Evolutionary conservation across 2,113 vertebrate species (phyloP).

Genomic region (Thunnus thynnus): DNA sequence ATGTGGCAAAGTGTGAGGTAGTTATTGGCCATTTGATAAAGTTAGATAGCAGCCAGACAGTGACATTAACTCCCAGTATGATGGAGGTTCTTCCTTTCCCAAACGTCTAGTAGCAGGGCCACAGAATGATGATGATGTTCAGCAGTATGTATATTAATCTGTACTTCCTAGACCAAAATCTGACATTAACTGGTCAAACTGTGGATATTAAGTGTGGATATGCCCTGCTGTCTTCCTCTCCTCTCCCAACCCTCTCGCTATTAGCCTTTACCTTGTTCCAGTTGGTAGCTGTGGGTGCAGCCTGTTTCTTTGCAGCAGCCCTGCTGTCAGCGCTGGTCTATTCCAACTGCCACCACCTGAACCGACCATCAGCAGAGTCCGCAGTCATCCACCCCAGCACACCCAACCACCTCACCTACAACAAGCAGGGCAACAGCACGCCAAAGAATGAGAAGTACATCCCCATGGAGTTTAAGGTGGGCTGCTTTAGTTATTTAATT

Average conservation of each 20-base stretch:
- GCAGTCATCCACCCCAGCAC: slow-evolving; percentile 95
- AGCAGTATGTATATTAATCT: too few species aligned
- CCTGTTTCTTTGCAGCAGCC: slow-evolving; percentile 93
- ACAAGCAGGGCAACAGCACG: slow-evolving; percentile 88
- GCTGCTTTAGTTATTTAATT: not conserved
- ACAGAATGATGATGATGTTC: too few species aligned
- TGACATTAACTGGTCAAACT: too few species aligned
- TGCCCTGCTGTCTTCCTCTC: rapidly evolving
- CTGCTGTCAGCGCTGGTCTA: slow-evolving; percentile 91
- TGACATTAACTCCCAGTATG: not conserved
- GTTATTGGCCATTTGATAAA: not conserved
- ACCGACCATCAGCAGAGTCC: slow-evolving; percentile 92
- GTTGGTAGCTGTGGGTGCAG: slow-evolving; percentile 91
- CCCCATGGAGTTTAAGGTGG: slow-evolving; percentile 99
- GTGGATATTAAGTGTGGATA: too few species aligned
- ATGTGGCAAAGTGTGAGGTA: not conserved
- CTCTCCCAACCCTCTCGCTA: not conserved
- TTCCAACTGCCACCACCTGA: slow-evolving; percentile 91
- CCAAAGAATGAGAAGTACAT: slow-evolving; percentile 98
- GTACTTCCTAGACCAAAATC: too few species aligned
- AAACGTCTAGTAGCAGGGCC: too few species aligned
- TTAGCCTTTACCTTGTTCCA: slow-evolving; percentile 94
- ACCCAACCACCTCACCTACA: slow-evolving; percentile 96
- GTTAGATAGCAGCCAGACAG: not conserved
- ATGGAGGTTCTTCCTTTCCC: not conserved